Evolutionary conservation across 2,888 invertebrate genomes (phyloP).

Genomic region (Notocelia uddmanniana): DNA sequence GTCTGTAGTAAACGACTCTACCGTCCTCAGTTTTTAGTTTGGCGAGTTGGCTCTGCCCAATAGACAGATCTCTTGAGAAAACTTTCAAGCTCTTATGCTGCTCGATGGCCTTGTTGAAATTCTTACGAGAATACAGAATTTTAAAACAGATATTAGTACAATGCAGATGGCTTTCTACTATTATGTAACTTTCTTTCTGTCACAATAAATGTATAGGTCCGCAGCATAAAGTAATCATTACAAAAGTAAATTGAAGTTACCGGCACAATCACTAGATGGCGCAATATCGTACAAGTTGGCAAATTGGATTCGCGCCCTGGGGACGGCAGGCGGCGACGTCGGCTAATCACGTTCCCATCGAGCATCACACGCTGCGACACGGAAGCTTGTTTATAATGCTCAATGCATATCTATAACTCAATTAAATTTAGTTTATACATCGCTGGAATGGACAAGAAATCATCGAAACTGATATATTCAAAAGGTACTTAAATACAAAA

Average conservation of each 20-base stretch:
- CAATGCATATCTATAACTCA: slow-evolving; percentile 3
- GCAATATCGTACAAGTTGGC: slow-evolving; percentile 77
- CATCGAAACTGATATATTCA: too few species aligned
- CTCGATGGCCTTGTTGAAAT: too few species aligned
- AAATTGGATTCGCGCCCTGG: slow-evolving; percentile 78
- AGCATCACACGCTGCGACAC: slow-evolving; percentile 18
- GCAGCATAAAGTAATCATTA: slow-evolving; percentile 37
- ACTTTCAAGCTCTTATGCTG: too few species aligned
- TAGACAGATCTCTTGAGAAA: too few species aligned
- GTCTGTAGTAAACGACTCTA: too few species aligned
- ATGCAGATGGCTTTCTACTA: too few species aligned
- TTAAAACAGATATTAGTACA: too few species aligned
- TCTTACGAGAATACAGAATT: too few species aligned
- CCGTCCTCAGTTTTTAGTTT: too few species aligned
- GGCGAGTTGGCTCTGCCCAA: too few species aligned
- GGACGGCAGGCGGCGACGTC: slow-evolving; percentile 63
- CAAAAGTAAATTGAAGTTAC: slow-evolving; percentile 40
- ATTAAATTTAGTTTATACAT: not conserved
- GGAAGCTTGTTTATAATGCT: slow-evolving; percentile 3
- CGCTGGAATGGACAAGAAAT: not conserved
- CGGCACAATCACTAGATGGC: slow-evolving; percentile 49
- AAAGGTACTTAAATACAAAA: too few species aligned
- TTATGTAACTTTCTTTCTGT: not conserved
- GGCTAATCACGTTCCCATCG: slow-evolving; percentile 46
- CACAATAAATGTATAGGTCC: not conserved